Percentiles rank a stretch among this genome's conserved stretches.
These are phyloP conservation scores for Tetraodon nigroviridis DNA, from an alignment of 2,113 vertebrate genomes.

Conservation along the genomic window DNA sequence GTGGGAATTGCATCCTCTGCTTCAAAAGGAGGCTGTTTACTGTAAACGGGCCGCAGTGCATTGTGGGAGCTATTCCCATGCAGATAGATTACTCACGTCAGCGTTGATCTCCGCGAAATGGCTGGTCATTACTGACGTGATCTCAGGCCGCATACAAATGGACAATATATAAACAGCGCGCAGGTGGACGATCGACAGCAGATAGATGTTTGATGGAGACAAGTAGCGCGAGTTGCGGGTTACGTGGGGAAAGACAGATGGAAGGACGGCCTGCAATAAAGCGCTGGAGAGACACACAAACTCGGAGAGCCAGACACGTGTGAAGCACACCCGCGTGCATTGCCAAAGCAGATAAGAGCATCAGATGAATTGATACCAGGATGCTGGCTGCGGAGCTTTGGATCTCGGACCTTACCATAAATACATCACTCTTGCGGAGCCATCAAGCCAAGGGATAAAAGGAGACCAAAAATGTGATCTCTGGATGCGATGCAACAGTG, in stretches of 20 bases:
- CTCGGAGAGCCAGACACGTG: conserved; percentile 10
- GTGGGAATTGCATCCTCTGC: conserved; percentile 12
- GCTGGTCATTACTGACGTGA: conserved; percentile 58
- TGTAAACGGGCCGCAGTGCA: conserved; percentile 45
- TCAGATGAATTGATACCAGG: conserved; percentile 57
- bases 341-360: conserved; percentile 54
- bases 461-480: conserved; percentile 21
- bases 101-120: conserved; percentile 53
- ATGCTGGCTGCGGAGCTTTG: conserved; percentile 38
- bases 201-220: conserved; percentile 58
- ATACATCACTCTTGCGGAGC: conserved; percentile 59
- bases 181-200: conserved; percentile 54
- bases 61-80: conserved; percentile 40
- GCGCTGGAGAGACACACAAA: conserved; percentile 10
- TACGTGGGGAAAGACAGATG: conserved; percentile 44
- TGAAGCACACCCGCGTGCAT: conserved; percentile 26
- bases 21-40: conserved; percentile 21
- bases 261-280: conserved; percentile 18
- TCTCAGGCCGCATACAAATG: conserved; percentile 57
- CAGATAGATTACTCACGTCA: conserved; percentile 61
- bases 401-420: conserved; percentile 44
- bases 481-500: conserved; percentile 14
- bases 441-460: conserved; percentile 42
- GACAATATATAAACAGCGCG: conserved; percentile 44
- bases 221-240: conserved; percentile 33